These are phyloP conservation scores for Dicranocentrus wangi DNA, from an alignment of 2,888 invertebrate species.

Conservation along the genomic window DNA sequence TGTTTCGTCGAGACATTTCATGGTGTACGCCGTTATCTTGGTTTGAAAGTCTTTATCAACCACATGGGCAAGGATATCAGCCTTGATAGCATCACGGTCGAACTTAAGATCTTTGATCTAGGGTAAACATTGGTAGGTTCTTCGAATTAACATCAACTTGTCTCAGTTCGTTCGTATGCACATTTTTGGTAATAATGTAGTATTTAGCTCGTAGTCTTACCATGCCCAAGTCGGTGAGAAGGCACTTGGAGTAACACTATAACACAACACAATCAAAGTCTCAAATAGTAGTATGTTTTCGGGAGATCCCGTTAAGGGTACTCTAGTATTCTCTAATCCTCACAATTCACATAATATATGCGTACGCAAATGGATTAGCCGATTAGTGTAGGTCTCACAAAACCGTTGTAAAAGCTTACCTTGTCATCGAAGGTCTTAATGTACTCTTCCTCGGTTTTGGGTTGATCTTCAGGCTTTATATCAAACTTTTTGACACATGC, in stretches of 20 bases:
- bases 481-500: conserved; percentile 45
- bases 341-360: too few relatives aligned
- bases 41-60: conserved; percentile 55
- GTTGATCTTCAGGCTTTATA: conserved; percentile 40
- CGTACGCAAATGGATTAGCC: too few relatives aligned
- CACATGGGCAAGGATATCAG: conserved; percentile 55
- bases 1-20: conserved; percentile 57
- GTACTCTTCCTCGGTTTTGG: conserved; percentile 53
- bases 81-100: conserved; percentile 53
- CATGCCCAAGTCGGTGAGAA: conserved; percentile 55
- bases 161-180: too few relatives aligned
- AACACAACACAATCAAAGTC: not conserved
- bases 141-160: conserved; percentile 20
- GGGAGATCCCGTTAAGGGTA: not conserved
- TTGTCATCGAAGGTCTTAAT: conserved; percentile 55
- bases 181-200: not conserved
- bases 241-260: conserved; percentile 63
- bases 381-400: too few relatives aligned
- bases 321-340: too few relatives aligned
- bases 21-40: conserved; percentile 50
- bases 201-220: conserved; percentile 40
- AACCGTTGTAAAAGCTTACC: conserved; percentile 31
- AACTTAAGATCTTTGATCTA: conserved; percentile 53
- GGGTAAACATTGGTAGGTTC: conserved; percentile 2
- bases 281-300: too few relatives aligned